Evolutionary conservation across 2,113 vertebrate genomes (phyloP), one percentile per base, ranked within the genome.

Genomic region (Chunga burmeisteri): DNA sequence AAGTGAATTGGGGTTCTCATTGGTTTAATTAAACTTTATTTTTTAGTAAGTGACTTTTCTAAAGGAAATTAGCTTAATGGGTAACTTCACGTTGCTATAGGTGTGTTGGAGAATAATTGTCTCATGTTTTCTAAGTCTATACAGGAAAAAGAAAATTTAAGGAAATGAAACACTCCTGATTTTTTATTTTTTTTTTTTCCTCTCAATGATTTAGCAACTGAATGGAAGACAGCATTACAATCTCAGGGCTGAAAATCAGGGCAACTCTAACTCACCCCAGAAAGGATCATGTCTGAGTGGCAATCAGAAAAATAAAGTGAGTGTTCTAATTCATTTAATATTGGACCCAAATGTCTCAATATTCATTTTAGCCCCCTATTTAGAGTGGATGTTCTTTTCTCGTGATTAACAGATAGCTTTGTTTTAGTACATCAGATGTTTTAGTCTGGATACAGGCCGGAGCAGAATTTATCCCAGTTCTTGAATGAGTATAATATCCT

Each of bases 221-320:
- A 98, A 98, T 97, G 98, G 98, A 97, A 98, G 98, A 87, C 98
- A 98, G 7, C 93, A 97, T 32, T 96, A 93, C 63, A 97, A 72
- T 95, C 96, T 96, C 96, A 99, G 98, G 97, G 94, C 96, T 22
- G 98, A 98, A 84, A 96, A 98, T 93, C 98, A 98, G 95, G 98
- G 97, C 83, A 99, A 96, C 97, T 98, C 96, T 89, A 97, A 91
- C 96, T 98, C 98, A 68, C 97, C 98, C 55, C 98, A 98, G 49
- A 99, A 98, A 92, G 98, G 95, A 93, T 96, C 97, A 32, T 90
- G 91, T 96, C 63, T 93, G 78, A 94, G 91, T 90, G 94, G 95
- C 72, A 96, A 91, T 96, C 98, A 98, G 82, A 99, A 98, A 93
- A 94, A 96, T 44, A 97, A 97, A 97, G 97, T 97, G 94, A 97